Evolutionary conservation across 2,797 vertebrate genomes (phyloP).

Genomic region (Chanos chanos): DNA sequence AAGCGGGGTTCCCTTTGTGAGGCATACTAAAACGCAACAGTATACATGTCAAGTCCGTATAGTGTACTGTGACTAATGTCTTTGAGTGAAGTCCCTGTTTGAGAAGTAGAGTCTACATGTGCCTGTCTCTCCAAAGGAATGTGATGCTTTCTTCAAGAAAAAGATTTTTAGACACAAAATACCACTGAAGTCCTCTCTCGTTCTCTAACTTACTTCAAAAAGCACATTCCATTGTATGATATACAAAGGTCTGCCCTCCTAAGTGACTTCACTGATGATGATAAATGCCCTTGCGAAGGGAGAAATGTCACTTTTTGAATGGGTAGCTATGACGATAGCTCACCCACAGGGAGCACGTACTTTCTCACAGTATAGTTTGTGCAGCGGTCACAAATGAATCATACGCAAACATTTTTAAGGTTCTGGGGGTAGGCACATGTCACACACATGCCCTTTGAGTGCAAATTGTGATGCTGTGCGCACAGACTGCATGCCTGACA

Average conservation of each 20-base stretch:
- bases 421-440: not conserved
- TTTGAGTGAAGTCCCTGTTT: constrained; percentile 55
- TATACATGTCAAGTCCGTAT: constrained; percentile 30
- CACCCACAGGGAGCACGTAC: constrained; percentile 34
- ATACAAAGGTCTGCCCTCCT: constrained; percentile 53
- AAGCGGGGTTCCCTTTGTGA: not conserved
- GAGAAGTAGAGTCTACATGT: constrained; percentile 60
- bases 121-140: constrained; percentile 70
- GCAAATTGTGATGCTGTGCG: not conserved
- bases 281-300: constrained; percentile 41
- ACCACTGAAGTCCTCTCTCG: constrained; percentile 65
- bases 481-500: constrained; percentile 26
- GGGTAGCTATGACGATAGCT: constrained; percentile 42
- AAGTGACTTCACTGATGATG: constrained; percentile 49
- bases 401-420: constrained; percentile 13
- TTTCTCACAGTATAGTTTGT: constrained; percentile 8
- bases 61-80: constrained; percentile 51
- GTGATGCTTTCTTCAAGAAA: constrained; percentile 64
- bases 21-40: constrained; percentile 9
- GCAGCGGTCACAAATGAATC: constrained; percentile 25
- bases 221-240: constrained; percentile 57
- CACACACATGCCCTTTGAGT: not conserved
- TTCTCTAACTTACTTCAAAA: constrained; percentile 49
- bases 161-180: constrained; percentile 72
- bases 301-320: constrained; percentile 20